Conservation (phyloP, 2,797 vertebrate species). For the Prunella strophiata region DNA sequence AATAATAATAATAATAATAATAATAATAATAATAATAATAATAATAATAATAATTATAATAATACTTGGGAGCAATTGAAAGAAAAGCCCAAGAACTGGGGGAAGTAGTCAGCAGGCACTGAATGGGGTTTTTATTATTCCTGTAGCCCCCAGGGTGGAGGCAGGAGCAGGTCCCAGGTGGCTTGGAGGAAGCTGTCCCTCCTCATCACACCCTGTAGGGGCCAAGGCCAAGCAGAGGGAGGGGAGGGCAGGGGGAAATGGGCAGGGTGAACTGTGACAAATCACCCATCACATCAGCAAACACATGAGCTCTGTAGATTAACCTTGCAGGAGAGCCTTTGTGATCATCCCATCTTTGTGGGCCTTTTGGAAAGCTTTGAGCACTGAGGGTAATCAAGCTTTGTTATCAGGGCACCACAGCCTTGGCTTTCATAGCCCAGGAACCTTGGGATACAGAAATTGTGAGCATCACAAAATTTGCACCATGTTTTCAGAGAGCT, state of each 20-base stretch:
- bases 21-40: too few relatives aligned
- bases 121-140: neutral
- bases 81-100: neutral
- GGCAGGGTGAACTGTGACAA: accelerated
- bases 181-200: neutral
- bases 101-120: neutral
- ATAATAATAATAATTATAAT: too few relatives aligned
- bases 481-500: neutral
- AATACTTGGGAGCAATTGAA: neutral
- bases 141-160: neutral
- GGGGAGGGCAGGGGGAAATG: neutral
- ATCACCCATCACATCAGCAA: neutral
- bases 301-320: neutral
- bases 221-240: neutral
- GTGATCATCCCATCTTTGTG: neutral
- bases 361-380: neutral
- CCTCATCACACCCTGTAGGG: accelerated
- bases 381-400: neutral
- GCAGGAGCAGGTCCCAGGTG: neutral
- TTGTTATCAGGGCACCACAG: neutral
- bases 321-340: neutral
- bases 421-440: neutral
- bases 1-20: too few relatives aligned
- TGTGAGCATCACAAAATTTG: neutral
- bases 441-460: neutral